Base-by-base conservation (phyloP, 30 jellyfish, hydroid and myxozoan genomes). In the Nemopilema nomurai region DNA sequence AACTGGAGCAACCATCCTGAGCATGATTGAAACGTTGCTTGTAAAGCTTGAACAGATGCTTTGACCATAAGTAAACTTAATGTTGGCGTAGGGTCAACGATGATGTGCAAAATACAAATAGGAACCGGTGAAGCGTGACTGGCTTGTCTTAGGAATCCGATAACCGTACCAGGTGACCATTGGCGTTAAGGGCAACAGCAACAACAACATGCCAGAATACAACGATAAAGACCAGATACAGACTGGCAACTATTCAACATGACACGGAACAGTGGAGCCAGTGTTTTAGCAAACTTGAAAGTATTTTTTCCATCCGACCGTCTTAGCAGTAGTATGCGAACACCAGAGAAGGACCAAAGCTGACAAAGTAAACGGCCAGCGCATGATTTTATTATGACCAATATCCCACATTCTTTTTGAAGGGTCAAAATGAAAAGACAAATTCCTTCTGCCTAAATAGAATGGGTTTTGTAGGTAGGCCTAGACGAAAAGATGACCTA, bases 61-160 rank as follows among this genome's bases (percentile, higher is more conserved):
- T 67, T 67, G 76, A 28, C 20, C 76, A 28, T 28, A 63, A 63
- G 33, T 67, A 67, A 67, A 67, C 76, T 67, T 67, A 19, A 67
- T 67, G 20, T 67, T 32, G 17, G 76, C 33, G 17, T 21, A 18
- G 31, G 76, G 76, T 67, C 76, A 67, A 67, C 33, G 33, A 32
- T 28, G 20, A 67, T 23, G 31, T 32, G 76, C 33, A 23, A 67
- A 32, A 23, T 67, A 67, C 33, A 32, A 67, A 67, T 67, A 32
- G 52, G 33, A 23, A 67, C 33, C 32, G 23, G 51, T 22, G 76
- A 67, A 67, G 76, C 76, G 76, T 23, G 76, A 23, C 76, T 3
- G 51, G 9, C 13, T 41, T 41, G 57, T 41, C 57, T 41, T 3
- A 41, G 6, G 13, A 3, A 41, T 13, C 57, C 13, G 57, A 13